Evolutionary conservation across 2,797 vertebrate species (phyloP), one percentile per base, ranked within the genome.

Genomic region (Xenentodon cancila): DNA sequence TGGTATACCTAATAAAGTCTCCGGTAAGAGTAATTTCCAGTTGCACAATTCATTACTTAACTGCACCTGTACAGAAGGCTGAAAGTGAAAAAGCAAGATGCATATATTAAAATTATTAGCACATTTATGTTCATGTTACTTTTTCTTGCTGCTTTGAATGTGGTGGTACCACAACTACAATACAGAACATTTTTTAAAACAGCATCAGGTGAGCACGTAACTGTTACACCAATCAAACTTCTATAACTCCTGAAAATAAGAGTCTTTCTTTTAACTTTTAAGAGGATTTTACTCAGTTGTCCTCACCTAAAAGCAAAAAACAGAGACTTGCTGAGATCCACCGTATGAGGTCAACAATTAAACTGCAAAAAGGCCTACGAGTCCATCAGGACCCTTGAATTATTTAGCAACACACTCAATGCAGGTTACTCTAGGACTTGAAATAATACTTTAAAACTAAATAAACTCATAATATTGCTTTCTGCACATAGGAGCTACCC

Each of bases 371-470:
- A 53, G 16, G 19, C 16, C 22, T 15, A 37, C 9, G 34, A 22
- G 20, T 61, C 21, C 34, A 46, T 64, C 18, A n/a, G 54, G 12
- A 59, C 11, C 20, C 8, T 18, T 20, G 17, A 55, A 42, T 53
- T 67, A 50, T 59, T 37, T n/a, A 56, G 11, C 22, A 37, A 40
- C 53, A 32, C 17, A 20, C 0, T 45, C 18, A 19, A 3, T 22
- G 18, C 19, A 61, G 22, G 20, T 71, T 53, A 30, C 7, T 54
- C 1, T 0, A 12, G n/a, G 53, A 40, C 17, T 45, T 18, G 8
- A 49, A 53, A 52, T 16, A 13, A 44, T 44, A 34, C 40, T 17
- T 25, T 42, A n/a, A 54, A 54, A 60, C 49, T 37, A 61, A 58
- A 51, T 21, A 4, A 48, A 67, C 19, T 48, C 11, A 47, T 22